Percentiles rank a stretch among this genome's conserved stretches.
Conservation (phyloP, 37 sponge, comb jelly and placozoan genomes). For the Hexactinellida sp. region DNA sequence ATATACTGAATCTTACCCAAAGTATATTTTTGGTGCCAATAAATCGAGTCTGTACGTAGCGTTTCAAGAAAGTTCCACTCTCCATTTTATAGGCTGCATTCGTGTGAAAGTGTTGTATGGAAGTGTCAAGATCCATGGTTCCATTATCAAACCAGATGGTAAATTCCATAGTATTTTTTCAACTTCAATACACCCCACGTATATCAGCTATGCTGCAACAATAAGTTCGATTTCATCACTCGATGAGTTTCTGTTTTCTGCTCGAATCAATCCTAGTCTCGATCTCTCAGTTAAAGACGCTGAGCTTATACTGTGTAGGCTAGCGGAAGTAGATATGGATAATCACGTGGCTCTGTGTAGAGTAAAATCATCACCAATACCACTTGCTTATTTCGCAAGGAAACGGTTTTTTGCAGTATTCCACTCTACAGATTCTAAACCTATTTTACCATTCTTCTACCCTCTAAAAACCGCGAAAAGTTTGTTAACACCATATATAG, state of each 20-base stretch:
- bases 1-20: no score
- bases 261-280: not conserved
- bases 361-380: not conserved
- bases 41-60: not conserved
- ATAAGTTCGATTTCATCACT: not conserved
- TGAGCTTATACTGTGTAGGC: not conserved
- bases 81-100: not conserved
- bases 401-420: not conserved
- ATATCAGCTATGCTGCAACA: not conserved
- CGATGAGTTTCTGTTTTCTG: not conserved
- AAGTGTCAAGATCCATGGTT: not conserved
- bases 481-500: not conserved
- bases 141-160: not conserved
- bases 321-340: not conserved
- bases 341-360: not conserved
- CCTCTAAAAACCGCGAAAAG: slow-evolving; percentile 3
- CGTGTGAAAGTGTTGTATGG: not conserved
- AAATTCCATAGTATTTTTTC: not conserved
- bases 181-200: not conserved
- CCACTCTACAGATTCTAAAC: not conserved
- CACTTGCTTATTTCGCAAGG: not conserved
- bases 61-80: not conserved
- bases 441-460: not conserved
- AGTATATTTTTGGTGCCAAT: not conserved
- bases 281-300: not conserved